These are phyloP conservation scores for Etheostoma perlongum DNA, from an alignment of 2,797 vertebrate genomes.

Conservation along the genomic window DNA sequence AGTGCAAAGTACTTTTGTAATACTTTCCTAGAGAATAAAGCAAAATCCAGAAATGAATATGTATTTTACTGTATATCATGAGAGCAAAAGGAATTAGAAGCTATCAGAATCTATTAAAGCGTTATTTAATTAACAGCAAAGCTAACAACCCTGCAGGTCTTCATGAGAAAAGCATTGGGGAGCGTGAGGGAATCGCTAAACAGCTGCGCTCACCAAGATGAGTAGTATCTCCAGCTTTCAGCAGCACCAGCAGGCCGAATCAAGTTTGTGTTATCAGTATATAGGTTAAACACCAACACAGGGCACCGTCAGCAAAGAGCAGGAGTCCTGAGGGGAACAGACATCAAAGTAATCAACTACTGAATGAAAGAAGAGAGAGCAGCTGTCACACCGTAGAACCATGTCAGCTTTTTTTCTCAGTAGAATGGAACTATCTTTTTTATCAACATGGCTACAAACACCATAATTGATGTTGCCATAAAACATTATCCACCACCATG, in stretches of 20 bases:
- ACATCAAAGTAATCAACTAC: constrained; percentile 65
- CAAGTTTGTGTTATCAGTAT: constrained; percentile 60
- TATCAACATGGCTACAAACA: constrained; percentile 39
- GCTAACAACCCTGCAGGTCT: constrained; percentile 39
- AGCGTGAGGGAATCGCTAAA: constrained; percentile 27
- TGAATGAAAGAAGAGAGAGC: constrained; percentile 47
- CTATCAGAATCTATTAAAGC: constrained; percentile 23
- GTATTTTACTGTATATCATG: background rate
- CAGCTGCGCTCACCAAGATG: constrained; percentile 44
- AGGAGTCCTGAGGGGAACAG: constrained; percentile 55
- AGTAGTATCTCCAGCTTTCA: constrained; percentile 61
- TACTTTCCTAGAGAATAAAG: constrained; percentile 1
- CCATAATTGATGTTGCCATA: constrained; percentile 36
- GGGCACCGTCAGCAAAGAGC: constrained; percentile 61
- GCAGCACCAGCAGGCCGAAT: constrained; percentile 54
- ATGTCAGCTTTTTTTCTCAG: constrained; percentile 42
- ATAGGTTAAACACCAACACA: constrained; percentile 54
- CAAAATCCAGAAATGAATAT: constrained; percentile 1
- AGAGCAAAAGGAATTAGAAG: constrained; percentile 16
- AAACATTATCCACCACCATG: constrained; percentile 31
- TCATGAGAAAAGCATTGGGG: constrained; percentile 13
- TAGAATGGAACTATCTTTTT: constrained; percentile 40
- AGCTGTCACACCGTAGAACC: constrained; percentile 51
- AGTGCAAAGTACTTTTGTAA: background rate
- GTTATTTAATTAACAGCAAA: constrained; percentile 32